These are phyloP conservation scores for Leptatherina wallacei DNA, from an alignment of 2,797 vertebrate species.

Conservation along the genomic window DNA sequence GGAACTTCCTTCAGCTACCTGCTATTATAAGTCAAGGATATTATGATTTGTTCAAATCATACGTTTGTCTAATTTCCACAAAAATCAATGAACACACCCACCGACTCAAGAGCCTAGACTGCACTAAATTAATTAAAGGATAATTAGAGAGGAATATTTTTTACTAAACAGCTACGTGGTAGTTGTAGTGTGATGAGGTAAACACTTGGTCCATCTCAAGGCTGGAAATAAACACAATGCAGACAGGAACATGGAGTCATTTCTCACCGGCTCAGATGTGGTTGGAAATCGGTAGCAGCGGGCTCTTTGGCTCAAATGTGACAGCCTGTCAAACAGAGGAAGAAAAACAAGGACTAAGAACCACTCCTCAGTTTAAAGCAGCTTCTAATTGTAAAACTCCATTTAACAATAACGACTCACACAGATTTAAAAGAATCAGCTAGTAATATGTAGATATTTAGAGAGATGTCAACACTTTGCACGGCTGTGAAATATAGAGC, in stretches of 20 bases:
- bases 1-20: constrained; percentile 25
- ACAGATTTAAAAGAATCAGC: not conserved
- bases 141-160: not conserved
- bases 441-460: constrained; percentile 9
- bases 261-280: constrained; percentile 63
- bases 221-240: constrained; percentile 17
- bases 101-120: not conserved
- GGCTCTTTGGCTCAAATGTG: constrained; percentile 30
- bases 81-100: not conserved
- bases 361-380: constrained; percentile 33
- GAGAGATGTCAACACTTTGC: not conserved
- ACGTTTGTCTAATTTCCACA: not conserved
- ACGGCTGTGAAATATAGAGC: not conserved
- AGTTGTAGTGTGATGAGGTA: constrained; percentile 13
- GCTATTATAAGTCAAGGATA: not conserved
- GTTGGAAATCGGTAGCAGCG: constrained; percentile 44
- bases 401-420: not conserved
- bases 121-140: not conserved
- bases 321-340: constrained; percentile 61
- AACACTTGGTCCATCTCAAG: not conserved
- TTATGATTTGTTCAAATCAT: not conserved
- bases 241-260: constrained; percentile 10
- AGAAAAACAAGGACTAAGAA: constrained; percentile 47
- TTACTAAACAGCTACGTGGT: constrained; percentile 15
- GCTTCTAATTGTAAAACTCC: constrained; percentile 22